Evolutionary conservation across 2,888 invertebrate species (phyloP).

Genomic region (Gibbula magus): DNA sequence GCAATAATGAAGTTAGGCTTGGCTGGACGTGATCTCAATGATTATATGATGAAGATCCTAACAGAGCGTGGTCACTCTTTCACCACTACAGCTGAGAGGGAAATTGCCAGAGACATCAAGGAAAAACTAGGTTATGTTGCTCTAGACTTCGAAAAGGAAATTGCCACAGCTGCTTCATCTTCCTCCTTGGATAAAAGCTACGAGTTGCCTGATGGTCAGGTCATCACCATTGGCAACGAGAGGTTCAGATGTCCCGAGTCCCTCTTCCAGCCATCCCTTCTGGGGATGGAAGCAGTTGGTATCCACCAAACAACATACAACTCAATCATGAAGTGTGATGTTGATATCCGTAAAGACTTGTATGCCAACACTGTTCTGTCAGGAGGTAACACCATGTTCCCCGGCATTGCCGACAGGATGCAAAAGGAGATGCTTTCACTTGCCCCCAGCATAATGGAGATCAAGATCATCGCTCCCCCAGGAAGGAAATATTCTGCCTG

Average conservation of each 20-base stretch:
- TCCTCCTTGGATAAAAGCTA: conserved; percentile 80
- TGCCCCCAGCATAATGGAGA: conserved; percentile 66
- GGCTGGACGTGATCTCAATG: conserved; percentile 70
- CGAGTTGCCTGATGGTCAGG: conserved; percentile 14
- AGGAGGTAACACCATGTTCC: conserved; percentile 96
- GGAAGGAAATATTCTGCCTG: too few relatives aligned
- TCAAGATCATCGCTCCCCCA: too few relatives aligned
- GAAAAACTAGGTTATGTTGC: conserved; percentile 88
- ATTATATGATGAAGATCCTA: conserved; percentile 77
- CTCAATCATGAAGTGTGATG: conserved; percentile 60
- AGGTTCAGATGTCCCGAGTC: conserved; percentile 58
- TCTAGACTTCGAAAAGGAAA: conserved; percentile 94
- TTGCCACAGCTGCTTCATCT: conserved; percentile 91
- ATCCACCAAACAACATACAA: conserved; percentile 56
- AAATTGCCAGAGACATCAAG: conserved; percentile 82
- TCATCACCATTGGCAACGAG: conserved; percentile 76
- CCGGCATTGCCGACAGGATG: conserved; percentile 97
- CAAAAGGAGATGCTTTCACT: conserved; percentile 96
- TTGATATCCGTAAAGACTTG: conserved; percentile 58
- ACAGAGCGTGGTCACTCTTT: conserved; percentile 75
- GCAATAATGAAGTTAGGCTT: conserved; percentile 55
- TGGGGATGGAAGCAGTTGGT: conserved; percentile 82
- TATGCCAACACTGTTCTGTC: conserved; percentile 82
- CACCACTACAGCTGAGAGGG: conserved; percentile 84
- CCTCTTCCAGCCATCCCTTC: conserved; percentile 47